Evolutionary conservation across 2,888 invertebrate species (phyloP), one percentile per base, ranked within the genome.

Genomic region (Mamestra brassicae): DNA sequence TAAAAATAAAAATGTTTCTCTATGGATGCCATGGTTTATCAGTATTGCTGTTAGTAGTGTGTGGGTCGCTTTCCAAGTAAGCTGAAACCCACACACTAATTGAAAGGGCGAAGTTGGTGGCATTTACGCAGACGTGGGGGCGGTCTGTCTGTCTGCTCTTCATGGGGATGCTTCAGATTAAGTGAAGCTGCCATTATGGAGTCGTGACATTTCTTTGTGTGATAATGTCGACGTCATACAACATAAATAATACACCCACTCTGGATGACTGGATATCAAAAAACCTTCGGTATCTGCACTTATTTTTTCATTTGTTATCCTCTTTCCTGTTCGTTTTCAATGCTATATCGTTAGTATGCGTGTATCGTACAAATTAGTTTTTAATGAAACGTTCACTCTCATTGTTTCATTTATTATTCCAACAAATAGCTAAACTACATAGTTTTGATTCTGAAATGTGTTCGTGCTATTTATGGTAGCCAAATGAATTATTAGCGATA

Each of bases 41-140:
- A 74, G 65, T 81, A 87, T 87, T 84, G 87, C 87, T 87, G 87
- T 88, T 86, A 79, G 79, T 73, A 55, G 86, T 83, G 85, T 81
- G 86, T 90, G 87, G 88, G 92, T 82, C 76, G 89, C 80, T 82
- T 83, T 86, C 67, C 45, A 84, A 83, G 82, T 89, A 86, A 83
- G 88, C 89, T 81, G 84, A 87, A 90, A 88, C 92, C 92, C 91
- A 90, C 91, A 91, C 90, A 90, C 74, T 90, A 81, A 88, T 84
- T 88, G 89, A 91, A 92, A 92, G 91, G 92, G 89, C 90, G 87
- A 89, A 89, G 87, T 92, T 90, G 88, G 87, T 91, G 93, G 89
- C 91, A 92, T 94, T 94, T 92, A 87, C 89, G 87, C 79, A 91
- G 88, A 89, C 85, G 89, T 85, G 93, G 90, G 91, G 93, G 93